phyloP scores from a whole-genome alignment of 2,888 invertebrate species.

The Chaitophorus viminalis region DNA sequence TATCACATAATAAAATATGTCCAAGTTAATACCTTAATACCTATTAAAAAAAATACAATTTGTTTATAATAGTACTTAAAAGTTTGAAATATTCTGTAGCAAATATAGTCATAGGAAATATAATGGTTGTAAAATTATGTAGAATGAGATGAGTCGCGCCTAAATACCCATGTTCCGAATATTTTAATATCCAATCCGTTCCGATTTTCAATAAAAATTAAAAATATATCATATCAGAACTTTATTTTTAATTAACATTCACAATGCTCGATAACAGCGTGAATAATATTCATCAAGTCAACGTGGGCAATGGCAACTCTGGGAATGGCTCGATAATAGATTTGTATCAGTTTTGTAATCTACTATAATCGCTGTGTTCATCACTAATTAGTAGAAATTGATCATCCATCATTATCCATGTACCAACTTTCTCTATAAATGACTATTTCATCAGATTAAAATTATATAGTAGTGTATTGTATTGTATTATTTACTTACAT shows the following conservation, averaged over 20 bases:
- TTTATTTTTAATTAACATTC: background rate
- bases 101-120: too few species aligned
- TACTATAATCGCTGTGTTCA: background rate
- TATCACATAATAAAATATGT: too few species aligned
- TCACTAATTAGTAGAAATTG: slow-evolving; percentile 21
- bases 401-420: background rate
- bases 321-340: slow-evolving; percentile 9
- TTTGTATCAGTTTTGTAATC: slow-evolving; percentile 14
- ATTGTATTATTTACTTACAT: background rate
- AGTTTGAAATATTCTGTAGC: too few species aligned
- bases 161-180: background rate
- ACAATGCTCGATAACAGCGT: background rate
- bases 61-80: too few species aligned
- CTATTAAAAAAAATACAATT: too few species aligned
- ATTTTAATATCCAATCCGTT: background rate
- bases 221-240: too few species aligned
- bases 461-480: background rate
- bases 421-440: slow-evolving; percentile 33
- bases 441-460: slow-evolving; percentile 7
- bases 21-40: too few species aligned
- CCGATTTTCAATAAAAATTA: background rate
- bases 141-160: too few species aligned
- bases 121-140: too few species aligned
- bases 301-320: background rate
- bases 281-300: background rate